Conservation (phyloP, 2,888 invertebrate species). For the Pollenia angustigena region DNA sequence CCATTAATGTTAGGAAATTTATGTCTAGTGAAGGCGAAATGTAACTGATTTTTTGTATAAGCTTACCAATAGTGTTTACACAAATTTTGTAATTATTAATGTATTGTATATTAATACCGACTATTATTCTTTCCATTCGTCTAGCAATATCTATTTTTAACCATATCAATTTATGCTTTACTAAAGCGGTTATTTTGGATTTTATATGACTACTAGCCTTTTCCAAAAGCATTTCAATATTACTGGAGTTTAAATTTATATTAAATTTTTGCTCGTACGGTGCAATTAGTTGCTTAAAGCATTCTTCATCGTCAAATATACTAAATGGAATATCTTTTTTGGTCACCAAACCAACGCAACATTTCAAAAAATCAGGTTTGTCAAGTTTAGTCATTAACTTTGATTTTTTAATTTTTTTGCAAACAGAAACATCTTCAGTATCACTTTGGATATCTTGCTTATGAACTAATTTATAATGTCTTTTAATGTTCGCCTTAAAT, state of each 20-base stretch:
- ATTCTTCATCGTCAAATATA: constrained; percentile 45
- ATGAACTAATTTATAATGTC: constrained; percentile 43
- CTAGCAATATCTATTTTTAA: too few relatives aligned
- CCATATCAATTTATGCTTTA: constrained; percentile 35
- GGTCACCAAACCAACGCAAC: too few relatives aligned
- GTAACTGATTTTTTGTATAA: too few relatives aligned
- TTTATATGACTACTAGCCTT: constrained; percentile 1
- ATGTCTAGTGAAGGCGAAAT: too few relatives aligned
- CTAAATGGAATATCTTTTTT: constrained; percentile 33
- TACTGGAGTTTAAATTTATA: constrained; percentile 55
- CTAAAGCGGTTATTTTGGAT: constrained; percentile 11
- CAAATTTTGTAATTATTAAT: background rate
- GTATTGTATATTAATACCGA: background rate
- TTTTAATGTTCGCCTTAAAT: constrained; percentile 17
- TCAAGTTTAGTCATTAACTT: constrained; percentile 6
- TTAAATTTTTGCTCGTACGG: constrained; percentile 44
- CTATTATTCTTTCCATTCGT: too few relatives aligned
- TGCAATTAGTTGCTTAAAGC: background rate
- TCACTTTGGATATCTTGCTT: constrained; percentile 25
- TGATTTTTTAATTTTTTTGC: background rate
- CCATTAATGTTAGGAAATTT: too few relatives aligned
- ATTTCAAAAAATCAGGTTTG: background rate
- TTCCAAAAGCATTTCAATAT: background rate
- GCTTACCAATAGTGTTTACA: too few relatives aligned
- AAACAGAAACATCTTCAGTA: background rate